Percentiles rank a stretch among this genome's conserved stretches.
phyloP scores from a whole-genome alignment of 2,888 invertebrate genomes.

The Craniophora ligustri region DNA sequence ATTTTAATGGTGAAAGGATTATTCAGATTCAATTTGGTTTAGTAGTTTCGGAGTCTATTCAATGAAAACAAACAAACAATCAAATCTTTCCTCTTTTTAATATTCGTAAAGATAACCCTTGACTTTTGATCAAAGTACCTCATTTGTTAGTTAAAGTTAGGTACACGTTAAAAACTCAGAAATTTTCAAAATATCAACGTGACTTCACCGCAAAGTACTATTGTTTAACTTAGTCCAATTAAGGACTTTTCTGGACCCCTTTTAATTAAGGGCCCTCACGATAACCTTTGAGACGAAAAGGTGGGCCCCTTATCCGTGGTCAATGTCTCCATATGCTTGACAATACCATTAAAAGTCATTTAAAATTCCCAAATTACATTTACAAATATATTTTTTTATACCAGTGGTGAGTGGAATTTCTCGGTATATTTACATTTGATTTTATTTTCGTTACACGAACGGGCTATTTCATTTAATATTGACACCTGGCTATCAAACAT shows the following conservation, averaged over 20 bases:
- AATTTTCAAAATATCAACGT: constrained; percentile 26
- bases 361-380: not conserved
- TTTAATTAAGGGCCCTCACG: constrained; percentile 52
- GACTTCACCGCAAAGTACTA: constrained; percentile 34
- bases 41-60: no score
- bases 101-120: no score
- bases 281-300: constrained; percentile 37
- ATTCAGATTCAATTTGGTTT: no score
- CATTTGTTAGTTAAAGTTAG: constrained; percentile 1
- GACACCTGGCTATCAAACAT: constrained; percentile 14
- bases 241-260: constrained; percentile 51
- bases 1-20: no score
- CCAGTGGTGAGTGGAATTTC: not conserved
- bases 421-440: not conserved
- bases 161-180: constrained; percentile 8
- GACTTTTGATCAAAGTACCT: constrained; percentile 8
- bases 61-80: no score
- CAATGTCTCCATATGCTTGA: constrained; percentile 6
- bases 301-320: constrained; percentile 21
- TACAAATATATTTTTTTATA: not conserved
- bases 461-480: constrained; percentile 13
- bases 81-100: no score
- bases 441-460: constrained; percentile 2
- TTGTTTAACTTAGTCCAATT: constrained; percentile 51
- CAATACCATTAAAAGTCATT: not conserved